A percentile compares a stretch with the other conserved stretches of the same genome.
Conservation (phyloP, 2,113 vertebrate genomes). For the Muntiacus reevesi region DNA sequence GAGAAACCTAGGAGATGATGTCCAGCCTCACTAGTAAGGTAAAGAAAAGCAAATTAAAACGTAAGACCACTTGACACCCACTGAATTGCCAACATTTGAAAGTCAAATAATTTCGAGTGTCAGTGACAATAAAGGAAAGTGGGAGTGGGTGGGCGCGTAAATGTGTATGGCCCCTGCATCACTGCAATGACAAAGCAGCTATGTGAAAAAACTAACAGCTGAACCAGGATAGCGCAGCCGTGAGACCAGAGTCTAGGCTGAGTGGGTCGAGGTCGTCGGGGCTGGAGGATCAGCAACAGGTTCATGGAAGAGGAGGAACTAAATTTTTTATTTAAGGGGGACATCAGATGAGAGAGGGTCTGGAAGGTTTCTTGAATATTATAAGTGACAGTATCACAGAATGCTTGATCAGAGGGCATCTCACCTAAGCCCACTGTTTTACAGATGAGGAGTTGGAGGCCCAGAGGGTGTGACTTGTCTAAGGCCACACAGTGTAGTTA, state of each 20-base stretch:
- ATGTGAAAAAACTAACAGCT: neutral
- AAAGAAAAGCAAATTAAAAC: neutral
- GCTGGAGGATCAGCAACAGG: neutral
- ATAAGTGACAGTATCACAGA: neutral
- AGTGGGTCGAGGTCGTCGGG: neutral
- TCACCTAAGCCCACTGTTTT: neutral
- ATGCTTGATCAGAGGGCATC: neutral
- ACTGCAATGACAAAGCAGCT: neutral
- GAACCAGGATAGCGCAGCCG: neutral
- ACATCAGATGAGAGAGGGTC: neutral
- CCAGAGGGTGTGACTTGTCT: neutral
- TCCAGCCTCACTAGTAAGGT: neutral
- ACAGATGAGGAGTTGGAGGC: neutral
- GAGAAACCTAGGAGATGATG: neutral
- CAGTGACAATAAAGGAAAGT: neutral
- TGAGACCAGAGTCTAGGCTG: neutral
- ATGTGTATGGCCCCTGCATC: neutral
- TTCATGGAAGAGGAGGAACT: neutral
- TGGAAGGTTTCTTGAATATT: neutral
- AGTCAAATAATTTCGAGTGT: neutral
- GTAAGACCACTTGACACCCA: neutral
- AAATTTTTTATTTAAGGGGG: neutral
- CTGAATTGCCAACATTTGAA: neutral
- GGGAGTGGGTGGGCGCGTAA: neutral
- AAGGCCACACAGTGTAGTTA: neutral